phyloP scores from a whole-genome alignment of 2,888 invertebrate species.

The Oxyteleia sp. region DNA sequence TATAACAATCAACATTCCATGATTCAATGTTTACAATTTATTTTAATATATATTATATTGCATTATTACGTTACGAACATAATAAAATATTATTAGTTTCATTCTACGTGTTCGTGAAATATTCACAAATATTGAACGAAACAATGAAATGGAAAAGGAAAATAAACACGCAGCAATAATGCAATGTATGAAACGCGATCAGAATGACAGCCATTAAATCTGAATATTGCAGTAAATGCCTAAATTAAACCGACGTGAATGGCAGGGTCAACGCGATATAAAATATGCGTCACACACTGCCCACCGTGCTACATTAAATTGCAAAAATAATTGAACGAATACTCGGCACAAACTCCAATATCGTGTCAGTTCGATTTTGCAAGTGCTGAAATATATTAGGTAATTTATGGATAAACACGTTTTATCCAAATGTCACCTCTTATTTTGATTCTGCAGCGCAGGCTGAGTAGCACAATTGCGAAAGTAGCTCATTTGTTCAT shows the following conservation, averaged over 20 bases:
- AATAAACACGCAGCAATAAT: constrained; percentile 59
- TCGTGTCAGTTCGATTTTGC: constrained; percentile 51
- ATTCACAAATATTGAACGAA: too few species aligned
- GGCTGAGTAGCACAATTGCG: constrained; percentile 28
- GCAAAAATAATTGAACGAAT: constrained; percentile 74
- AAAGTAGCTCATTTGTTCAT: constrained; percentile 56
- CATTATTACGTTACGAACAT: too few species aligned
- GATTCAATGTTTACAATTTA: too few species aligned
- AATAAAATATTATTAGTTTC: too few species aligned
- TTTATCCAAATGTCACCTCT: constrained; percentile 35
- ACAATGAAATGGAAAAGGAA: too few species aligned
- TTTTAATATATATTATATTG: too few species aligned
- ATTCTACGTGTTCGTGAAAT: too few species aligned
- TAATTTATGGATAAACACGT: constrained; percentile 68
- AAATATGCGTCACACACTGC: constrained; percentile 65
- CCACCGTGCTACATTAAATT: constrained; percentile 61
- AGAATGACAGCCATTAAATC: constrained; percentile 70
- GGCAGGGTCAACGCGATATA: constrained; percentile 62
- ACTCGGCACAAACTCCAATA: constrained; percentile 21
- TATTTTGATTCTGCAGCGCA: constrained; percentile 43
- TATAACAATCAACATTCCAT: too few species aligned
- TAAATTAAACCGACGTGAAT: constrained; percentile 72
- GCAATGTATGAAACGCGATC: constrained; percentile 68
- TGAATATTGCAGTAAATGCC: constrained; percentile 72
- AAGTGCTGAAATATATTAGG: constrained; percentile 59